Evolutionary conservation across 2,113 vertebrate species (phyloP).

Genomic region (Daboia siamensis): DNA sequence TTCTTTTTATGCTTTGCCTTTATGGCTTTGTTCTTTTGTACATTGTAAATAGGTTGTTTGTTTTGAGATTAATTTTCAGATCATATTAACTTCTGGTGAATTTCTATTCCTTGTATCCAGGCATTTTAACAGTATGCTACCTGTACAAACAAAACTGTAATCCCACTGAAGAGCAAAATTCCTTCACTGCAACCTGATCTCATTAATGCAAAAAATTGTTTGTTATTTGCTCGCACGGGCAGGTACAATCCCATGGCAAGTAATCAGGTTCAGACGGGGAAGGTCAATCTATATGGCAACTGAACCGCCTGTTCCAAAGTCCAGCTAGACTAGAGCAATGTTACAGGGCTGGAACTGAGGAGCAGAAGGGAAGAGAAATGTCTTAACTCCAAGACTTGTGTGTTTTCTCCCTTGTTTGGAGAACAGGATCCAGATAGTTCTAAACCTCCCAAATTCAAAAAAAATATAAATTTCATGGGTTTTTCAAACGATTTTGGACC

Average conservation of each 20-base stretch:
- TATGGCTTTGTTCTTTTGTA: constrained; percentile 17
- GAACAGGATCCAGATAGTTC: not conserved
- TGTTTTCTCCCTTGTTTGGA: not conserved
- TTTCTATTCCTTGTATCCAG: constrained; percentile 7
- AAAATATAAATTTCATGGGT: not conserved
- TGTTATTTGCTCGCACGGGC: not conserved
- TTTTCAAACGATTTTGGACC: not conserved
- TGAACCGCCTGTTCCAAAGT: not conserved
- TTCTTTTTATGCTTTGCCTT: not conserved
- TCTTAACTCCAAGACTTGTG: not conserved
- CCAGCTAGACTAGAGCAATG: not conserved
- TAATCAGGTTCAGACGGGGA: not conserved
- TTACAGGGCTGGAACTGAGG: not conserved
- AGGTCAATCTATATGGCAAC: not conserved
- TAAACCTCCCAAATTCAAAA: not conserved
- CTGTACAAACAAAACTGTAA: not conserved
- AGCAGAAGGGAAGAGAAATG: not conserved
- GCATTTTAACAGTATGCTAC: not conserved
- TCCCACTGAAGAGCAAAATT: not conserved
- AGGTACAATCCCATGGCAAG: not conserved
- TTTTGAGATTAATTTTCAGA: constrained; percentile 24
- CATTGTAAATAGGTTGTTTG: constrained; percentile 36
- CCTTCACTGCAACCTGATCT: not conserved
- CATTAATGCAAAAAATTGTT: not conserved
- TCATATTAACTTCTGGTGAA: constrained; percentile 23